phyloP scores from a whole-genome alignment of 2,113 vertebrate genomes.

The Loxodonta africana region DNA sequence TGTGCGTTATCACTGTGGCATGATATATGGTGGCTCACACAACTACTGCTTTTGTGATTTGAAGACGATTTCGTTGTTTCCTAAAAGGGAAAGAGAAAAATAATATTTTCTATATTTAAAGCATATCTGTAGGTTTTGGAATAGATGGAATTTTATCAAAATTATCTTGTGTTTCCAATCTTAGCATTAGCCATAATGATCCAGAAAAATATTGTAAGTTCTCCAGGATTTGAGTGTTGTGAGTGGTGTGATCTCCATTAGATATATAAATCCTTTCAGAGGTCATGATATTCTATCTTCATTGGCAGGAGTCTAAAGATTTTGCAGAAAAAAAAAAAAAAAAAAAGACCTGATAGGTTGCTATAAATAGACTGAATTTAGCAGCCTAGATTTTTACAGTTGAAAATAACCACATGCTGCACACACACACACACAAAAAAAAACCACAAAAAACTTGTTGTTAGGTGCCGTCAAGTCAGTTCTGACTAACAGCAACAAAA shows the following conservation, averaged over 20 bases:
- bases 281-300: not conserved
- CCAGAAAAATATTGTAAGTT: not conserved
- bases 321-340: too few species aligned
- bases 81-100: not conserved
- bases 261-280: not conserved
- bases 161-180: not conserved
- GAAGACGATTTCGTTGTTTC: not conserved
- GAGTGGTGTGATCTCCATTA: too few species aligned
- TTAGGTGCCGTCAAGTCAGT: too few species aligned
- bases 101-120: not conserved
- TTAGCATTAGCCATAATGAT: not conserved
- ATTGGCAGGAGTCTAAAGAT: not conserved
- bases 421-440: too few species aligned
- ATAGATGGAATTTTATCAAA: not conserved
- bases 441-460: not conserved
- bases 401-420: not conserved
- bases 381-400: not conserved
- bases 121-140: not conserved
- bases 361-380: not conserved
- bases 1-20: not conserved
- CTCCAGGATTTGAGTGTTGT: too few species aligned
- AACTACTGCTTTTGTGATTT: not conserved
- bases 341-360: too few species aligned
- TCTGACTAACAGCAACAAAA: too few species aligned
- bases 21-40: fast-evolving